Evolutionary conservation across 2,113 vertebrate species (phyloP), one percentile per base, ranked within the genome.

Genomic region (Serilophus lunatus): DNA sequence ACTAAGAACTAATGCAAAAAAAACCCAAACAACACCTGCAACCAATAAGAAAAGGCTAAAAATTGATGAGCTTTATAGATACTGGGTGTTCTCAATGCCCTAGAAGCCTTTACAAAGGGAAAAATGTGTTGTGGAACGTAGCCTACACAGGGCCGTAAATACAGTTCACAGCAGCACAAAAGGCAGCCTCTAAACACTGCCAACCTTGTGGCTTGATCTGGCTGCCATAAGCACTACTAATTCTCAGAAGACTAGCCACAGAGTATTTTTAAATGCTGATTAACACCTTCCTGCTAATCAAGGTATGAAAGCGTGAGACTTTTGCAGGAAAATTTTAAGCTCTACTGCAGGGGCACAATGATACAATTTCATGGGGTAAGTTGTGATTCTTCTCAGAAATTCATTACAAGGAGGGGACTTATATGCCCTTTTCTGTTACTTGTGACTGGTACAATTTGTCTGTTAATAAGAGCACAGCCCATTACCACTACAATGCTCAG

Each of bases 271-370:
- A 89, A 93, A 64, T 54, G 22, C 49, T 70, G 33, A 69, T 88
- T 65, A 91, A 92, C 53, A 66, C 50, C 66, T 95, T 92, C 91
- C 83, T 92, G 51, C 28, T 78, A 42, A 84, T 89, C 4, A 23
- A 63, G 33, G 42, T 78, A 59, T 1, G 10, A 77, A 93, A 87
- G 36, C 5, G 1, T 20, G 61, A 68, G 15, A 57, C 40, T 71
- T 71, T 40, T 64, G 40, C 22, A 87, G 57, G 63, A 76, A 26
- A 88, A 84, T 45, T 50, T 59, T 36, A 33, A 82, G 9, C 5
- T 50, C n/a, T 35, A 0, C 23, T 38, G 42, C 23, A 53, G 33
- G n/a, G 42, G 19, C 50, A 65, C 0, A 0, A n/a, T 25, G 12
- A 75, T 13, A 40, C 8, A 72, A 28, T 26, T 90, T 49, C 40